Percentiles rank a stretch among this genome's conserved stretches.
These are phyloP conservation scores for Galleria mellonella DNA, from an alignment of 1,140 invertebrate genomes.

Conservation along the genomic window DNA sequence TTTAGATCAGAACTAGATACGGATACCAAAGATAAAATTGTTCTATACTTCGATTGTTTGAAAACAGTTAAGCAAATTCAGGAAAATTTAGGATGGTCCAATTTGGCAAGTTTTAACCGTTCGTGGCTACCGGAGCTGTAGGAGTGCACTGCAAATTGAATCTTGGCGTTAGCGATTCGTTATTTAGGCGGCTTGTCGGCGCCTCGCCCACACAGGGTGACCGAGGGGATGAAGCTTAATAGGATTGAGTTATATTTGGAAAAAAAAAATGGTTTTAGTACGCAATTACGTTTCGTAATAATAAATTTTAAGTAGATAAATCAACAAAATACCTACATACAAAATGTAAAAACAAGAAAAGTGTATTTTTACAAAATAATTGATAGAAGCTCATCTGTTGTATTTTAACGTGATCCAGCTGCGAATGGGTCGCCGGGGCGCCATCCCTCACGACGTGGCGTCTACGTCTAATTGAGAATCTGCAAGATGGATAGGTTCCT, in stretches of 20 bases:
- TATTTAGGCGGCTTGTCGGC: conserved; percentile 29
- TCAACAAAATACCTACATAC: too few relatives aligned
- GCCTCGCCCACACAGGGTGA: not conserved
- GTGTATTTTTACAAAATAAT: too few relatives aligned
- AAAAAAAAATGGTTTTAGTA: not conserved
- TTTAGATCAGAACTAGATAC: too few relatives aligned
- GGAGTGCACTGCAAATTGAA: conserved; percentile 31
- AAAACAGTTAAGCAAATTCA: conserved; percentile 8
- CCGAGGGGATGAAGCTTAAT: not conserved
- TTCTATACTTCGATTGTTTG: not conserved
- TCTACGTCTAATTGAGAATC: conserved; percentile 17
- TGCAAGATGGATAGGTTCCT: conserved; percentile 13
- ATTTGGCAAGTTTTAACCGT: conserved; percentile 25
- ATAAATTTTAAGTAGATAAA: too few relatives aligned
- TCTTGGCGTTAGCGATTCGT: conserved; percentile 25
- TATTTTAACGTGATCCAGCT: too few relatives aligned
- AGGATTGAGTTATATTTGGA: not conserved
- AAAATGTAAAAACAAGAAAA: too few relatives aligned
- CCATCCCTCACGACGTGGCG: conserved; percentile 15
- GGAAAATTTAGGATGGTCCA: conserved; percentile 14
- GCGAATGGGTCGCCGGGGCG: not conserved
- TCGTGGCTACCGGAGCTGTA: conserved; percentile 14
- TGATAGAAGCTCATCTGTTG: too few relatives aligned
- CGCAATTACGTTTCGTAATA: too few relatives aligned
- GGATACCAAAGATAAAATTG: too few relatives aligned